Evolutionary conservation across 2,888 invertebrate species (phyloP), one percentile per base, ranked within the genome.

Genomic region (Eupithecia centaureata): DNA sequence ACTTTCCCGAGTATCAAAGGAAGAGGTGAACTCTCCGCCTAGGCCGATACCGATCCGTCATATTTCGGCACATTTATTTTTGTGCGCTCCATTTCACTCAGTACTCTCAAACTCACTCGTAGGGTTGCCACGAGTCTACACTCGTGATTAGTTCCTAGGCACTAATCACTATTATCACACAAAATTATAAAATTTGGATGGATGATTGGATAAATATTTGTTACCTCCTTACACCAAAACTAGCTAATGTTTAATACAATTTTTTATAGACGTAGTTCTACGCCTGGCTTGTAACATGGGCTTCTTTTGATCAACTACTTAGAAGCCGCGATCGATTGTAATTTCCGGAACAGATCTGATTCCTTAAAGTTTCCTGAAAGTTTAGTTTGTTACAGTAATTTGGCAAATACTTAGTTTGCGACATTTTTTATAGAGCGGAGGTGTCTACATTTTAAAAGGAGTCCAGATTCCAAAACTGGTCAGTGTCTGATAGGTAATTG

Each of bases 41-140:
- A 32, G 32, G 32, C 38, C 35, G 54, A 47, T 51, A n/a, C 59
- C 52, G 63, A 70, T 70, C 62, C 56, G 64, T 70, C 72, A 72
- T 66, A 66, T 64, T 65, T 65, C 51, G 61, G 51, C 57, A 70
- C 65, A 64, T 59, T 66, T 68, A 33, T 47, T 61, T 38, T 38
- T 52, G 15, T 54, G 12, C 56, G 64, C 57, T 70, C 63, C 33
- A 63, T 72, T 67, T 58, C 60, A 61, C 65, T 62, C 52, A n/a
- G 56, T 38, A 61, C 38, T 57, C n/a, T 52, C 22, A 47, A 18
- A 47, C 22, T 47, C 27, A 4, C 3, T n/a, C 22, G 32, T 57
- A 64, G 64, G 47, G 57, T 57, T 63, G 57, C 32, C 63, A 60
- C 33, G n/a, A n/a, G n/a, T n/a, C n/a, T n/a, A n/a, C n/a, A n/a